Conservation (phyloP, 1,140 invertebrate species). For the Cataglyphis hispanica region DNA sequence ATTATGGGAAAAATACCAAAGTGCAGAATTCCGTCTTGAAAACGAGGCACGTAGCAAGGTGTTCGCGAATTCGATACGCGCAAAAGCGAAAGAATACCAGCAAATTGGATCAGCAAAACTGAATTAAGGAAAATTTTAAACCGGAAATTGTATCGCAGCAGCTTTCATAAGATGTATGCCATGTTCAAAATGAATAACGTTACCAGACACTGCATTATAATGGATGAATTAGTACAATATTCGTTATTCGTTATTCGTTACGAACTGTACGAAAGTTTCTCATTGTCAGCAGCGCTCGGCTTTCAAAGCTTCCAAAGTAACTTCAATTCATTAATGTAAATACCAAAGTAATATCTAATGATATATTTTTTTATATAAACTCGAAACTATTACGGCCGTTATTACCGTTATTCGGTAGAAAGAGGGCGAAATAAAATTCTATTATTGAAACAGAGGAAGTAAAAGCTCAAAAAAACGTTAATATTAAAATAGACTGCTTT, state of each 20-base stretch:
- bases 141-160: slow-evolving; percentile 29
- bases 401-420: background rate
- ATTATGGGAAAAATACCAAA: slow-evolving; percentile 2
- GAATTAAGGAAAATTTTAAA: slow-evolving; percentile 34
- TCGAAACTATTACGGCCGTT: background rate
- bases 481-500: background rate
- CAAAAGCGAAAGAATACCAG: background rate
- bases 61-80: slow-evolving; percentile 46
- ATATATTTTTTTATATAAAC: background rate
- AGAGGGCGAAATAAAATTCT: background rate
- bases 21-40: slow-evolving; percentile 3
- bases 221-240: slow-evolving; percentile 28
- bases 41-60: slow-evolving; percentile 27
- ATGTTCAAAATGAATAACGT: slow-evolving; percentile 7
- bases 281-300: background rate
- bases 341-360: background rate
- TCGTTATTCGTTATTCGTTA: slow-evolving; percentile 44
- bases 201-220: background rate
- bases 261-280: slow-evolving; percentile 2
- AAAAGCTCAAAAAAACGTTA: slow-evolving; percentile 20
- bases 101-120: slow-evolving; percentile 47
- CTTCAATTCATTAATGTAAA: slow-evolving; percentile 4
- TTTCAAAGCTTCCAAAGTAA: background rate
- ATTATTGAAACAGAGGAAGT: background rate
- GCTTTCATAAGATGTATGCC: slow-evolving; percentile 23